Evolutionary conservation across 2,113 vertebrate species (phyloP).

Genomic region (Burhinus bistriatus): DNA sequence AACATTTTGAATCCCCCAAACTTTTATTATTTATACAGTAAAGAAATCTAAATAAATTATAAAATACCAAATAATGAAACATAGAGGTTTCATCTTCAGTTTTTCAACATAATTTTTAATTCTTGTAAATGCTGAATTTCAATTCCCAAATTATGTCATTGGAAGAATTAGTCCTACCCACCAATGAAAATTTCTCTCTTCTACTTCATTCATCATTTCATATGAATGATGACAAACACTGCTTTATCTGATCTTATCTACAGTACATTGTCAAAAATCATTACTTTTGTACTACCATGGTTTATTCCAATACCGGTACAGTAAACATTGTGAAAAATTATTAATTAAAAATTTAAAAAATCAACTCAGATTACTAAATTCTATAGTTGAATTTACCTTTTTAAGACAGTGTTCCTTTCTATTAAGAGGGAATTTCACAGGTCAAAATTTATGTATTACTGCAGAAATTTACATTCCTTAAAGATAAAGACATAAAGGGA

Average conservation of each 20-base stretch:
- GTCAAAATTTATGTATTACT: not conserved
- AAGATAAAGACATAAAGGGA: not conserved
- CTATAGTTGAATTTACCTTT: not conserved
- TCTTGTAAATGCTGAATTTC: not conserved
- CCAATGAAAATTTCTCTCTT: not conserved
- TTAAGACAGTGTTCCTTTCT: not conserved
- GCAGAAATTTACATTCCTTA: not conserved
- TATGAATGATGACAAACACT: not conserved
- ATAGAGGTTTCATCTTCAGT: not conserved
- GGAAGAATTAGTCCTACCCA: not conserved
- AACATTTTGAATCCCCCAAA: slow-evolving; percentile 23
- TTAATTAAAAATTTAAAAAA: not conserved
- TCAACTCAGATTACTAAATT: not conserved
- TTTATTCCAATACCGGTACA: not conserved
- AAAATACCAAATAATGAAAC: not conserved
- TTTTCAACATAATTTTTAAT: not conserved
- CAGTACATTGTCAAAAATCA: not conserved
- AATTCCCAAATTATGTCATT: not conserved
- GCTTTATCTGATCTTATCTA: not conserved
- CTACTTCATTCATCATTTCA: not conserved
- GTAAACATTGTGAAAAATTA: not conserved
- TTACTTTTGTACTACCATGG: not conserved
- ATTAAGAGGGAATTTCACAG: not conserved
- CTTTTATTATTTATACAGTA: slow-evolving; percentile 3
- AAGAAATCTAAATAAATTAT: not conserved